Base-by-base conservation (phyloP, 1,140 invertebrate species). In the Ditylenchus dipsaci region DNA sequence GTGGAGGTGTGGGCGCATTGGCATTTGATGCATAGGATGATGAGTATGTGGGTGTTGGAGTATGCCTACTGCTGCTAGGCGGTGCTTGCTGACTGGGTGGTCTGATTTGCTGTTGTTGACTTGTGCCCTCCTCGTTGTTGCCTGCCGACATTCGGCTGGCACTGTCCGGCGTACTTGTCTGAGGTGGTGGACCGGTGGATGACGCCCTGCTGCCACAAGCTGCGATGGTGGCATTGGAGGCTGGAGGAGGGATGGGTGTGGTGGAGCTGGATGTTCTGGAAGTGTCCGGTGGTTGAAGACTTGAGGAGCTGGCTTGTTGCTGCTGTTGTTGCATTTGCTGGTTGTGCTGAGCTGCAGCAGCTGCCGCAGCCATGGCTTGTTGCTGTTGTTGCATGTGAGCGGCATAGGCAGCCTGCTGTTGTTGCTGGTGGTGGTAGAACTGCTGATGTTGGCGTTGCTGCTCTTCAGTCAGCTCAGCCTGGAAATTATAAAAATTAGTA, bases 1-100 rank as follows among this genome's bases (percentile, higher is more conserved):
- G 30, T 13, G 53, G 72, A 38, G 73, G 72, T n/a, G 72, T 70
- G n/a, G 72, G 70, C 29, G 45, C 64, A 30, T 67, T 30, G 11
- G 71, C 73, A 45, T 65, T 58, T 26, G 45, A 21, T 33, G 67
- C 59, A 53, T 68, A 53, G 13, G 56, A 69, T 27, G 43, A 15
- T 49, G 33, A 5, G 33, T 38, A 57, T 60, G 61, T 45, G 29
- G 60, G 66, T 66, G 47, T 75, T 38, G 68, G 53, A 17, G 64
- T 11, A 64, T 59, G 1, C 42, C 66, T 21, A n/a, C n/a, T n/a
- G n/a, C n/a, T n/a, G 47, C 62, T 9, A 27, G 62, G 5, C 43
- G 60, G 11, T 47, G 64, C 5, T 62, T 68, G 3, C 43, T 65
- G n/a, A 60, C 63, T 69, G 63, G 53, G 17, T 53, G 26, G 21